Evolutionary conservation across 2,797 vertebrate genomes (phyloP).

Genomic region (Falco rusticolus): DNA sequence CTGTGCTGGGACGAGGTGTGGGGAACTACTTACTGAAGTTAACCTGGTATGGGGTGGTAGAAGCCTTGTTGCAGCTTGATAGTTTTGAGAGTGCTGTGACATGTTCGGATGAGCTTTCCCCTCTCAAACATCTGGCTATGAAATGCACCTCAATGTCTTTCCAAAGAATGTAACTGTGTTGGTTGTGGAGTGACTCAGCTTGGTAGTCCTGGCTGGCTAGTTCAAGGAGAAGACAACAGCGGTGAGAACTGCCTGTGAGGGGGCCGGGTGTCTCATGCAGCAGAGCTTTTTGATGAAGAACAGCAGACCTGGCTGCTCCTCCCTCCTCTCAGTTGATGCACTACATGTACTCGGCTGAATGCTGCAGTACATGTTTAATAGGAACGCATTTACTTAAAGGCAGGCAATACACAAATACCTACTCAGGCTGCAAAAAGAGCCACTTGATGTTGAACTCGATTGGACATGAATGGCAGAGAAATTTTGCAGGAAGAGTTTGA

Average conservation of each 20-base stretch:
- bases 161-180: accelerated
- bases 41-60: no score
- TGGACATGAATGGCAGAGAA: constrained; percentile 57
- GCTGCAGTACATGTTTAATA: not conserved
- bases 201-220: not conserved
- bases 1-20: no score
- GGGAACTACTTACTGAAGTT: no score
- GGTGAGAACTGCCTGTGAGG: not conserved
- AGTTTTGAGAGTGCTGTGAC: no score
- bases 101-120: not conserved
- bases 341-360: not conserved
- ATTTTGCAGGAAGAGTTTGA: constrained; percentile 58
- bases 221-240: not conserved
- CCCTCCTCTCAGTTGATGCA: not conserved
- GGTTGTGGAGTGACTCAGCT: not conserved
- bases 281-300: not conserved
- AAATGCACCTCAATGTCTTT: not conserved
- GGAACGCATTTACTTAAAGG: constrained; percentile 35
- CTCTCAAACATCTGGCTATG: not conserved
- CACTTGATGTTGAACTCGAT: constrained; percentile 60
- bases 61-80: no score
- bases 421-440: constrained; percentile 28
- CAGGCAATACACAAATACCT: constrained; percentile 32
- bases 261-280: accelerated
- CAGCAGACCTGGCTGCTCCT: not conserved